A percentile compares a stretch with the other conserved stretches of the same genome.
Conservation (phyloP, 2,113 vertebrate species). For the Poeciliopsis prolifica region DNA sequence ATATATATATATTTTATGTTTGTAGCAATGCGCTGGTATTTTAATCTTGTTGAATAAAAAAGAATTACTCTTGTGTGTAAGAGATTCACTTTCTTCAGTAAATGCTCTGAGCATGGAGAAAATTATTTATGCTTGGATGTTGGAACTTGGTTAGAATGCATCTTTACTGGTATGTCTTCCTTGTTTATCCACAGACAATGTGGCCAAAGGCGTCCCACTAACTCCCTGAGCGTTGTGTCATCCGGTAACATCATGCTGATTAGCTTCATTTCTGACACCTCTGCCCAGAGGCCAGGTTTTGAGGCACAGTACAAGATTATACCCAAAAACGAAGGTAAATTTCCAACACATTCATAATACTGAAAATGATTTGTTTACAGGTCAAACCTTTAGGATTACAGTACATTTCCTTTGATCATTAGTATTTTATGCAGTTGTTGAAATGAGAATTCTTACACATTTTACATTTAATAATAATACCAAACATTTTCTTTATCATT, state of each 20-base stretch:
- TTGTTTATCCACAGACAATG: conserved; percentile 70
- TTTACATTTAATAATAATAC: not conserved
- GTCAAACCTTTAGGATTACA: not conserved
- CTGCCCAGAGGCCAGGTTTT: conserved; percentile 72
- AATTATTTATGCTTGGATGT: not conserved
- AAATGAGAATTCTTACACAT: not conserved
- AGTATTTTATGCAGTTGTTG: no score
- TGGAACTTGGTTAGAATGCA: not conserved
- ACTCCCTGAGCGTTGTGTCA: conserved; percentile 76
- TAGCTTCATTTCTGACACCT: conserved; percentile 71
- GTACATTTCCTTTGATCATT: not conserved
- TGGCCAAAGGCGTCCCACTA: conserved; percentile 80
- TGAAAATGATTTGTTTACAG: not conserved
- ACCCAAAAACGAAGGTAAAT: conserved; percentile 48
- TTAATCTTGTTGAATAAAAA: conserved; percentile 32
- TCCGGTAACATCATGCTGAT: conserved; percentile 82
- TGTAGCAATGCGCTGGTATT: conserved; percentile 35
- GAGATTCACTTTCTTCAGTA: conserved; percentile 1
- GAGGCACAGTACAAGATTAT: conserved; percentile 56
- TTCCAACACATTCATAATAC: not conserved
- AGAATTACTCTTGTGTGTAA: conserved; percentile 1
- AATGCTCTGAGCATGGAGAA: conserved; percentile 9
- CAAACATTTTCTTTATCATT: no score
- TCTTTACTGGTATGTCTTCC: not conserved
- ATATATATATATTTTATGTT: no score